Conservation (phyloP, 1,140 invertebrate genomes). For the Formica exsecta region DNA sequence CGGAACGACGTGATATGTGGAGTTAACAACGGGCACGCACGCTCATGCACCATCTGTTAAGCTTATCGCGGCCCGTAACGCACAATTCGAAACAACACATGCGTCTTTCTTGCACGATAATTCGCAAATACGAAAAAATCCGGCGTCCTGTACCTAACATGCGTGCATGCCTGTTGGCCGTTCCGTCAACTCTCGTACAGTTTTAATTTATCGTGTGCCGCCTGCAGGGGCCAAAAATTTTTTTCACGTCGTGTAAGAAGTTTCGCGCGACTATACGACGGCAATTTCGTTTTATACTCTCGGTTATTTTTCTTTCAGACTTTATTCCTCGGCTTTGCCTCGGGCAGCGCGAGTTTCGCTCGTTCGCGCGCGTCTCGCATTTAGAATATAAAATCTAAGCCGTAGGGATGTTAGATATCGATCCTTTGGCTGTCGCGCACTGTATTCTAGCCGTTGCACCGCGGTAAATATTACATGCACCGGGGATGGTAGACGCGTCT, state of each 20-base stretch:
- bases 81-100: conserved; percentile 49
- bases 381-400: conserved; percentile 28
- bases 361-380: neutral
- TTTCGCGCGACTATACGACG: neutral
- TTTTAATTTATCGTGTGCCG: conserved; percentile 42
- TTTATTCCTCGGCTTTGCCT: neutral
- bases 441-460: conserved; percentile 5
- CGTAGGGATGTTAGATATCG: conserved; percentile 40
- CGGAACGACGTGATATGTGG: conserved; percentile 44
- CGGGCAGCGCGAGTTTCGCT: neutral
- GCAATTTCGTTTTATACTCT: neutral
- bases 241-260: neutral
- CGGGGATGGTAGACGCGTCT: neutral
- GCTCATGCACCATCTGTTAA: conserved; percentile 54
- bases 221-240: neutral
- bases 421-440: conserved; percentile 28
- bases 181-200: conserved; percentile 6
- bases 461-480: conserved; percentile 51
- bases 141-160: neutral
- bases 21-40: neutral
- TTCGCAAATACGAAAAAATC: neutral
- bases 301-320: neutral
- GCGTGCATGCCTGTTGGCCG: conserved; percentile 48
- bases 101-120: conserved; percentile 53
- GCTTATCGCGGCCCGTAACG: conserved; percentile 54